Evolutionary conservation across 2,888 invertebrate genomes (phyloP).

Genomic region (Napeogenes inachia): DNA sequence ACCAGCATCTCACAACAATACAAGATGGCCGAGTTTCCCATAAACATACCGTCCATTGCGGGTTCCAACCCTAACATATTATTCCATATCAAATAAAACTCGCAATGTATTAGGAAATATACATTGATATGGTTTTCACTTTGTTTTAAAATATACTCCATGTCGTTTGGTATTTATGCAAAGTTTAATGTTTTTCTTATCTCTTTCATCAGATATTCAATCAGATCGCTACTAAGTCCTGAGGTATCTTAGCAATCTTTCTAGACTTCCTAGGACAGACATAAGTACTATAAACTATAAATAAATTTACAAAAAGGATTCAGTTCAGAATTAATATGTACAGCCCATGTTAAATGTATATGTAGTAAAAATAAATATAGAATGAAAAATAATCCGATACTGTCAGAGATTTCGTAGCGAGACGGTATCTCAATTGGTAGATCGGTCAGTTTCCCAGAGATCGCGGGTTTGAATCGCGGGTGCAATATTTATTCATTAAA

Average conservation of each 20-base stretch:
- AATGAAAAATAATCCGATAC: no score
- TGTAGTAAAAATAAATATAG: no score
- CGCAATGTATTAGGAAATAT: conserved; percentile 33
- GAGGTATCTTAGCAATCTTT: not conserved
- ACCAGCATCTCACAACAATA: conserved; percentile 35
- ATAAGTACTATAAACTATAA: not conserved
- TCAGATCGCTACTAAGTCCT: conserved; percentile 24
- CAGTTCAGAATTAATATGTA: no score
- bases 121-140: conserved; percentile 17
- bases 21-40: conserved; percentile 22
- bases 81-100: not conserved
- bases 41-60: conserved; percentile 34
- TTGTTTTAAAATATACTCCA: no score
- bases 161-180: conserved; percentile 54
- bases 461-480: no score
- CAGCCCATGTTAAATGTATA: no score
- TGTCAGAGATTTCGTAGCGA: no score
- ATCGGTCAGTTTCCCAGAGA: no score
- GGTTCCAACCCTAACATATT: not conserved
- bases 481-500: no score
- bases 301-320: no score
- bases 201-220: conserved; percentile 40
- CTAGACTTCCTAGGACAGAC: not conserved
- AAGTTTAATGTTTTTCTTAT: conserved; percentile 45
- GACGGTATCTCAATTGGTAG: no score